Conservation (phyloP, 1,140 invertebrate genomes). For the Hylaeus volcanicus region DNA sequence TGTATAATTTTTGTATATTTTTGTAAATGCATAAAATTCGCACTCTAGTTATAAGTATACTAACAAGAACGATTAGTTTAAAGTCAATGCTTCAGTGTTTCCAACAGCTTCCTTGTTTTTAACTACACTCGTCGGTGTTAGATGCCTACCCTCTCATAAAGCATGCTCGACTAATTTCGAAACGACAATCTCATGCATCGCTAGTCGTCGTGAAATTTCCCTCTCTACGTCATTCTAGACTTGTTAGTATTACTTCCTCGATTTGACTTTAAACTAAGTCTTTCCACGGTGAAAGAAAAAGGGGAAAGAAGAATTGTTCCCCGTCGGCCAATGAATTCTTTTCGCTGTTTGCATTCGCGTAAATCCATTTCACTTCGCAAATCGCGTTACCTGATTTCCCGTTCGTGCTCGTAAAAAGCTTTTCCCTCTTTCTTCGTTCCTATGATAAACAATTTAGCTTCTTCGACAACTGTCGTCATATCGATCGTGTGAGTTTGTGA, state of each 20-base stretch:
- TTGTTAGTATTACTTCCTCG: neutral
- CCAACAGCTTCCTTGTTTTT: neutral
- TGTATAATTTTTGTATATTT: too few relatives aligned
- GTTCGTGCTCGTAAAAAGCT: neutral
- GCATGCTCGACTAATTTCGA: conserved; percentile 57
- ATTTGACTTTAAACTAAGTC: conserved; percentile 68
- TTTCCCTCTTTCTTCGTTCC: neutral
- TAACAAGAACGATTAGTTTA: conserved; percentile 62
- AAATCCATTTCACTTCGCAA: neutral
- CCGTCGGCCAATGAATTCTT: neutral
- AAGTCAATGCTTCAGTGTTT: conserved; percentile 61
- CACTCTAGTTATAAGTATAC: conserved; percentile 1
- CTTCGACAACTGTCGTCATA: too few relatives aligned
- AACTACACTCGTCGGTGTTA: neutral
- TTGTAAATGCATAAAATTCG: too few relatives aligned
- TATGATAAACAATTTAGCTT: conserved; percentile 25
- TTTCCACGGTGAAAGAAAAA: neutral
- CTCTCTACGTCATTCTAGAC: conserved; percentile 13
- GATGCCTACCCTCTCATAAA: conserved; percentile 40
- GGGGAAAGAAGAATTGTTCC: neutral
- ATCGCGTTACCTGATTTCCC: neutral
- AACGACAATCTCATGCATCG: conserved; percentile 53
- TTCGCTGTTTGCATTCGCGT: neutral
- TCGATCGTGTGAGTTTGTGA: neutral
- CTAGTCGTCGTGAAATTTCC: conserved; percentile 32